Conservation (phyloP, 2,797 vertebrate genomes). For the Propithecus perrieri region DNA sequence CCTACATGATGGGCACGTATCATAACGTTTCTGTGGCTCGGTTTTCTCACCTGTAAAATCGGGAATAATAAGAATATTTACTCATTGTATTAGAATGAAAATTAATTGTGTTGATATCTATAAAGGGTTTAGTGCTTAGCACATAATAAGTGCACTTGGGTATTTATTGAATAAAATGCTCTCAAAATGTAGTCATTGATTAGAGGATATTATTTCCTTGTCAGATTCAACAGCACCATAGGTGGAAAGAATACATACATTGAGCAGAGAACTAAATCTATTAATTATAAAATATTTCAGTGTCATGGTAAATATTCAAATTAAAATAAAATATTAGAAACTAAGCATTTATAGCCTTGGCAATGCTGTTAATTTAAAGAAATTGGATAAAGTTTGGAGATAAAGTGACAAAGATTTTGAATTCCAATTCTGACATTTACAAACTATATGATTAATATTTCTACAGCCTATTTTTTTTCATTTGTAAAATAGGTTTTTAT, state of each 20-base stretch:
- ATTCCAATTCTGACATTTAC: neutral
- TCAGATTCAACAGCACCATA: neutral
- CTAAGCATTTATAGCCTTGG: neutral
- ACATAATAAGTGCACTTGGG: neutral
- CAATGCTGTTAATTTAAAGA: neutral
- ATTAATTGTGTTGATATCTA: neutral
- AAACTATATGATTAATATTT: slow-evolving; percentile 11
- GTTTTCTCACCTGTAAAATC: slow-evolving; percentile 37
- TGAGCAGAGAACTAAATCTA: neutral
- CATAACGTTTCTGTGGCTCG: neutral
- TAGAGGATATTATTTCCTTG: neutral
- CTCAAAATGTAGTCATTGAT: neutral
- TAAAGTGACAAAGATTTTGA: neutral
- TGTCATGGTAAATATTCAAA: neutral
- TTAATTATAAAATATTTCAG: neutral
- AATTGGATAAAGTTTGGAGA: neutral
- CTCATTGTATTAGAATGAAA: slow-evolving; percentile 31
- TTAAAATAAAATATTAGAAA: slow-evolving; percentile 11
- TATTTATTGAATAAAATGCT: slow-evolving; percentile 1
- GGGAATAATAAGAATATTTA: neutral
- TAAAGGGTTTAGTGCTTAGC: neutral
- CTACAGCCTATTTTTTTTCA: neutral
- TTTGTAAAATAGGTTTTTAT: neutral
- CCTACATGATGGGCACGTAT: neutral
- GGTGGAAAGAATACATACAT: neutral